These are phyloP conservation scores for Austrolebias charrua DNA, from an alignment of 2,797 vertebrate genomes.

Conservation along the genomic window DNA sequence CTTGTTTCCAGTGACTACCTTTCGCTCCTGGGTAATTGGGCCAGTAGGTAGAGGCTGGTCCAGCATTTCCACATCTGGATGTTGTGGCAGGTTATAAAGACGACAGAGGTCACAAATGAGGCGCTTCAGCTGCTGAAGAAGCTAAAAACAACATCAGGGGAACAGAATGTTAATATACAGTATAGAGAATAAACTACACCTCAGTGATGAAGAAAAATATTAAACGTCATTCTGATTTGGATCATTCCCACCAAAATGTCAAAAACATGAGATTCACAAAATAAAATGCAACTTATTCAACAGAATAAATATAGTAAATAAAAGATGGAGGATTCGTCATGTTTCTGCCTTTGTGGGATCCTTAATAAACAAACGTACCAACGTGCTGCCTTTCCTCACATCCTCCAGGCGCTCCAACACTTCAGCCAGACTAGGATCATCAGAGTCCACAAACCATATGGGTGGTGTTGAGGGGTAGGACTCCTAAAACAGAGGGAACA, in stretches of 20 bases:
- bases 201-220: too few relatives aligned
- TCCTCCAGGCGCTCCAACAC: constrained; percentile 95
- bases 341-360: neutral
- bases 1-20: constrained; percentile 50
- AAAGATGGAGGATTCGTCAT: neutral
- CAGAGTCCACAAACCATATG: constrained; percentile 99
- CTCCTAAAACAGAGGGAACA: constrained; percentile 79
- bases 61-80: constrained; percentile 97
- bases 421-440: constrained; percentile 95
- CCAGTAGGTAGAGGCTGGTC: constrained; percentile 93
- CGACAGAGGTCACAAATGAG: constrained; percentile 97
- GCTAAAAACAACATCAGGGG: constrained; percentile 70
- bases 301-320: neutral
- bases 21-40: constrained; percentile 83
- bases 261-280: neutral
- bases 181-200: neutral
- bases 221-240: too few relatives aligned
- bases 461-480: constrained; percentile 94
- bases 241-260: neutral
- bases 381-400: constrained; percentile 91
- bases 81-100: constrained; percentile 96
- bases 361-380: constrained; percentile 79
- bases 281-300: neutral
- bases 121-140: constrained; percentile 95
- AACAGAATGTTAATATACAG: neutral